Evolutionary conservation across 1,140 invertebrate genomes (phyloP).

Genomic region (Hesperophylax magnus): DNA sequence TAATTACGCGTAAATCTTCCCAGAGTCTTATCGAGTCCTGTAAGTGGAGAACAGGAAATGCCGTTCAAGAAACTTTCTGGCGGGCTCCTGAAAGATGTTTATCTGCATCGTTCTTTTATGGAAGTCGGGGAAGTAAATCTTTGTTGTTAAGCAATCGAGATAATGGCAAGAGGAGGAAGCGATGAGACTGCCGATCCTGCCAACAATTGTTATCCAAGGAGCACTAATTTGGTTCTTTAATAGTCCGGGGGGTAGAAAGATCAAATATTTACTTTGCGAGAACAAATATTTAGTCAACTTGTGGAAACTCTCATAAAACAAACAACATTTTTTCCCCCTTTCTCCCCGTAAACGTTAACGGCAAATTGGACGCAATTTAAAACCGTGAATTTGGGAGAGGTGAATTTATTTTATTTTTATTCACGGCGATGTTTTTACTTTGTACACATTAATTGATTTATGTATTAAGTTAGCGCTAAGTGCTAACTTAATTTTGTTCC

Average conservation of each 20-base stretch:
- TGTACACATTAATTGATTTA: no score
- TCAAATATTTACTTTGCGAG: constrained; percentile 3
- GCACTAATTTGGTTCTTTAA: constrained; percentile 35
- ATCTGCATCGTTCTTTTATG: constrained; percentile 31
- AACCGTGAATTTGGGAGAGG: no score
- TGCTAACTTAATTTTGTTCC: no score
- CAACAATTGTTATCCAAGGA: constrained; percentile 25
- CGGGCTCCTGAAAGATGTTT: constrained; percentile 15
- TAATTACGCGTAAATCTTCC: no score
- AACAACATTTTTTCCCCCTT: neutral
- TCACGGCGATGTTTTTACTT: no score
- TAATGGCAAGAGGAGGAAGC: constrained; percentile 23
- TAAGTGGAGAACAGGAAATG: no score
- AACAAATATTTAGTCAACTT: constrained; percentile 19
- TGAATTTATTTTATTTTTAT: no score
- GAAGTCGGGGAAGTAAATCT: constrained; percentile 37
- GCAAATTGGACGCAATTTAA: no score
- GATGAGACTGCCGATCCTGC: neutral
- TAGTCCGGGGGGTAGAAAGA: neutral
- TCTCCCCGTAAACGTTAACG: no score
- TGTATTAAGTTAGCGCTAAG: no score
- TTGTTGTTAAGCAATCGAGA: constrained; percentile 39
- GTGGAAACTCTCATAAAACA: constrained; percentile 8
- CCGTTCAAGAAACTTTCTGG: neutral
- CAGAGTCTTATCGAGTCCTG: no score